These are phyloP conservation scores for Philaethria dido DNA, from an alignment of 2,888 invertebrate species.

Conservation along the genomic window DNA sequence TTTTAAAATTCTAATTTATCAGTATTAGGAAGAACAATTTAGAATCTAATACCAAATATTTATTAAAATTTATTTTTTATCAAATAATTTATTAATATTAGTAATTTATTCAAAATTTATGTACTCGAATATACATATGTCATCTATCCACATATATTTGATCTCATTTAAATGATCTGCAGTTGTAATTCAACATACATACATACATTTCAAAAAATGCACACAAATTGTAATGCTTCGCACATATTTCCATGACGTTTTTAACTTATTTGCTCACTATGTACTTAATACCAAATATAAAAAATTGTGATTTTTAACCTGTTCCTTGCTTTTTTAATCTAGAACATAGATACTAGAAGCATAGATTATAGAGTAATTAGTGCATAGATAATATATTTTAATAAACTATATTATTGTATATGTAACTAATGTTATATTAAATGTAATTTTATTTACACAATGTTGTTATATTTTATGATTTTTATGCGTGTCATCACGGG, in stretches of 20 bases:
- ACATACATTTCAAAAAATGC: constrained; percentile 7
- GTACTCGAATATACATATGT: not conserved
- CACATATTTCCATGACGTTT: constrained; percentile 56
- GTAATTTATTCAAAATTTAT: too few species aligned
- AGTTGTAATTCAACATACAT: not conserved
- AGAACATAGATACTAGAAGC: constrained; percentile 1
- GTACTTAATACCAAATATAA: constrained; percentile 40
- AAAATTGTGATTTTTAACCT: constrained; percentile 50
- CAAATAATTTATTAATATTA: too few species aligned
- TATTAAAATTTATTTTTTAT: not conserved
- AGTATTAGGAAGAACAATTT: too few species aligned
- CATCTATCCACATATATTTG: not conserved
- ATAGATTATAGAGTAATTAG: constrained; percentile 6
- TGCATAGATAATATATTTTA: constrained; percentile 20
- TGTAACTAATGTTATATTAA: constrained; percentile 4
- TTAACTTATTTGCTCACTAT: constrained; percentile 43
- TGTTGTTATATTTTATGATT: constrained; percentile 14
- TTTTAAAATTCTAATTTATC: too few species aligned
- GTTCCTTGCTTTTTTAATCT: constrained; percentile 36
- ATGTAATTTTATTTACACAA: constrained; percentile 10
- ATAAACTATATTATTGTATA: constrained; percentile 37
- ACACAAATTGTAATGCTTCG: constrained; percentile 31
- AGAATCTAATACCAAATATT: too few species aligned
- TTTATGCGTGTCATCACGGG: constrained; percentile 10
- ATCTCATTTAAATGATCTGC: constrained; percentile 12